Base-by-base conservation (phyloP, 2,797 vertebrate species). In the Tadarida brasiliensis region DNA sequence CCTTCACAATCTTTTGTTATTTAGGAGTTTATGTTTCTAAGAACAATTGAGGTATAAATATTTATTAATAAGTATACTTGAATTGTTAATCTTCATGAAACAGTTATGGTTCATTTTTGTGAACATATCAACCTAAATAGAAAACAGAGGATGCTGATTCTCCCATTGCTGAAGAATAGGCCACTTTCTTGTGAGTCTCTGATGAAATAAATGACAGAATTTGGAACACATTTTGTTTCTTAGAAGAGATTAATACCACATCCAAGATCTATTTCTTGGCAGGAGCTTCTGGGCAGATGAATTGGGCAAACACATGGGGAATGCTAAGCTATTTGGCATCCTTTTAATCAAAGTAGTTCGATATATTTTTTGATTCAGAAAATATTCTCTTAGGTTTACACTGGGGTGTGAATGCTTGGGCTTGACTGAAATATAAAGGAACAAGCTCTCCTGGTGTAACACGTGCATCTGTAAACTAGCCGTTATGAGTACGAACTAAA, bases 21-120 rank as follows among this genome's bases (percentile, higher is more conserved):
- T 86, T 74, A 81, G 20, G 30, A 74, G 44, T 95, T 67, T 51
- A 74, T 22, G 3, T 86, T 90, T 93, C 57, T 74, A 80, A 81
- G 54, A 82, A 59, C 86, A 91, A 28, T 24, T 70, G 51, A 70
- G 33, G 11, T 67, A 28, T 73, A 44, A 28, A 17, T 35, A 90
- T 80, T 35, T 85, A n/a, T 90, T 71, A 80, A 71, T 70, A 70
- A 61, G 30, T 70, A 63, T 11, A 30, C n/a, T 56, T 77, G 33
- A 44, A 44, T 90, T 61, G 11, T 76, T 61, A 35, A n/a, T 54
- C 81, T 44, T 76, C 30, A 22, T 30, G 28, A 59, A 90, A 33
- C 33, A 35, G 5, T 12, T 56, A 5, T 56, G 22, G 54, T 82
- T 33, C 11, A n/a, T 30, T 61, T 86, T 86, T 5, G 11, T 76